Base-by-base conservation (phyloP, 1,140 invertebrate species). In the Eubasilissa regina region DNA sequence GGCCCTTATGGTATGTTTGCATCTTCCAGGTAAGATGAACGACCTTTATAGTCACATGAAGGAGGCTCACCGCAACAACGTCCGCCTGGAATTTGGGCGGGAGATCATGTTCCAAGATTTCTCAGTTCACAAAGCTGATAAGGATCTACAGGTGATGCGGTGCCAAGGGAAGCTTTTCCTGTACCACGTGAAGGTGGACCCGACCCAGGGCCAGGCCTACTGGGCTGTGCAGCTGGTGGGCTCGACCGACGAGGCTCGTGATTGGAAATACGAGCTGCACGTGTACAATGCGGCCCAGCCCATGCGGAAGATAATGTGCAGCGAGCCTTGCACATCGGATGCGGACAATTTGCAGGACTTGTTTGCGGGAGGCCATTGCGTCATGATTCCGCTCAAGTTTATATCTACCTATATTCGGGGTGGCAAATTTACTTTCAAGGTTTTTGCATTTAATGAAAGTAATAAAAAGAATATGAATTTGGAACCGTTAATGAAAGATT, bases 81-180 rank as follows among this genome's bases (percentile, higher is more conserved):
- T 53, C 13, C 9, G 8, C 10, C 72, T 81, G 47, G 58, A 66
- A 6, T 19, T 58, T 1, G 80, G 80, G 17, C 12, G 48, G 11
- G 55, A 68, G 43, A 62, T 78, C 19, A 48, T 48, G 12, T 81
- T 81, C 53, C 47, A 64, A 11, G 47, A 81, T n/a, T 81, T 81
- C 56, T 48, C 72, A 0, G 47, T 78, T 0, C 21, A 13, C 15
- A 75, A 78, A 68, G 17, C 43, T 7, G 75, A 81, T 15, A 7
- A 74, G 56, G 70, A 81, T 48, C 6, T 81, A 43, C 80, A 78
- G 68, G 43, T 81, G 48, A 45, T 75, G 15, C 17, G 44, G 12
- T 12, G 35, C 19, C n/a, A 21, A 13, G n/a, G 43, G 25, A 58
- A 56, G n/a, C n/a, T 58, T 6, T 75, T 75, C 51, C 51, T 75